Evolutionary conservation across 2,113 vertebrate species (phyloP), one percentile per base, ranked within the genome.

Genomic region (Cyphomyrus plagiostoma): DNA sequence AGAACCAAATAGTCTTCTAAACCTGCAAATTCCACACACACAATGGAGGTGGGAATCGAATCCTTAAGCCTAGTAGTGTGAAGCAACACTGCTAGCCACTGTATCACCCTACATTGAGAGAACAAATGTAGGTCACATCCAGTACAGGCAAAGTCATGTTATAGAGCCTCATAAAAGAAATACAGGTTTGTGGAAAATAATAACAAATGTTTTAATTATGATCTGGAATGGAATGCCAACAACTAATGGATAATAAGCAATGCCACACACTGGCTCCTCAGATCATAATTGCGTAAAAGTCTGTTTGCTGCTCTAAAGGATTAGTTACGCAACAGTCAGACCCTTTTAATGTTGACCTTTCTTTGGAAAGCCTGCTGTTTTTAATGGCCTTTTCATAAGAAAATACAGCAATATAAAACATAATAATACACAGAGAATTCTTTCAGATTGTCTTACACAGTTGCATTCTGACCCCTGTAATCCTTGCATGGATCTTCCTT

Each of bases 261-360:
- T 11, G 46, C 70, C 88, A 89, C 6, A 23, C 42, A 23, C 48
- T 30, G n/a, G 49, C 30, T 56, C 50, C 45, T 46, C 88, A 89
- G 42, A 74, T 42, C 53, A 21, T 23, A 70, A 74, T 70, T 88
- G 62, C 58, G 39, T 88, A 58, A 66, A 88, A 88, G 23, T 88
- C 87, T 42, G 50, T 23, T 88, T 21, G 30, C 53, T 62, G 39
- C 17, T 62, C 45, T 23, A 8, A 21, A 48, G 45, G 39, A 48
- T 21, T 84, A 46, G 17, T 48, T 84, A 46, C 19, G 23, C 39
- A 84, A 84, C 82, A 84, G 39, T 83, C 39, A 83, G 45, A 48
- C 21, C 42, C 85, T 35, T 53, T 53, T 35, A 30, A 35, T 53
- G 30, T 1, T 52, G 46, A 52, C 84, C 84, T 74, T 88, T 62